Conservation (phyloP, 1,140 invertebrate genomes). For the Drosophila suzukii region DNA sequence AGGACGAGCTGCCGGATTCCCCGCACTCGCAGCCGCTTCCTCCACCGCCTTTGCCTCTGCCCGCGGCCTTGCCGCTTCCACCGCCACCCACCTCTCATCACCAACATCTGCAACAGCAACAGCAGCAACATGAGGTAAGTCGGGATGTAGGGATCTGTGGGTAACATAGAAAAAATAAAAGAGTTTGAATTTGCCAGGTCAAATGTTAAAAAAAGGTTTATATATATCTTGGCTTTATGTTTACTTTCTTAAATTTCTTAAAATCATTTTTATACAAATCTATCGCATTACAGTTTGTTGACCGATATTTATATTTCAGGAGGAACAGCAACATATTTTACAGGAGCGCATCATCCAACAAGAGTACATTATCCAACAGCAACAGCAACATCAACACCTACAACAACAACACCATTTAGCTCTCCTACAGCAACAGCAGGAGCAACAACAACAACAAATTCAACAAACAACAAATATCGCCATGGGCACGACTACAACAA, state of each 20-base stretch:
- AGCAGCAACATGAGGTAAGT: constrained; percentile 51
- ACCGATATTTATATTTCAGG: not conserved
- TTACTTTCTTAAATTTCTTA: no score
- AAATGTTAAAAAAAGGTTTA: no score
- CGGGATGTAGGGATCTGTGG: no score
- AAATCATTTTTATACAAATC: no score
- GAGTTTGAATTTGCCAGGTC: not conserved
- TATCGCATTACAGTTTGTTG: no score
- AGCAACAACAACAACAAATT: constrained; percentile 60
- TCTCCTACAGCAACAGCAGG: constrained; percentile 63
- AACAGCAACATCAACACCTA: constrained; percentile 71
- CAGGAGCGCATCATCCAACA: constrained; percentile 76
- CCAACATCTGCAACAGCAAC: constrained; percentile 53
- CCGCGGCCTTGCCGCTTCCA: constrained; percentile 30
- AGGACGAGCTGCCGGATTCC: constrained; percentile 65
- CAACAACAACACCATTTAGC: constrained; percentile 75
- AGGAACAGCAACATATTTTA: constrained; percentile 61
- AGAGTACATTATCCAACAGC: constrained; percentile 73
- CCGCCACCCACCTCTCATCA: constrained; percentile 52
- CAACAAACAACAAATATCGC: constrained; percentile 64
- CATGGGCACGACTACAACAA: constrained; percentile 55
- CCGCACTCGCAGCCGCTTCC: constrained; percentile 64
- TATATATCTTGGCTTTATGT: no score
- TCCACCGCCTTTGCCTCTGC: constrained; percentile 43
- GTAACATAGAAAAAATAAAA: no score